Evolutionary conservation across 2,113 vertebrate species (phyloP), one percentile per base, ranked within the genome.

Genomic region (Syrmaticus mikado): DNA sequence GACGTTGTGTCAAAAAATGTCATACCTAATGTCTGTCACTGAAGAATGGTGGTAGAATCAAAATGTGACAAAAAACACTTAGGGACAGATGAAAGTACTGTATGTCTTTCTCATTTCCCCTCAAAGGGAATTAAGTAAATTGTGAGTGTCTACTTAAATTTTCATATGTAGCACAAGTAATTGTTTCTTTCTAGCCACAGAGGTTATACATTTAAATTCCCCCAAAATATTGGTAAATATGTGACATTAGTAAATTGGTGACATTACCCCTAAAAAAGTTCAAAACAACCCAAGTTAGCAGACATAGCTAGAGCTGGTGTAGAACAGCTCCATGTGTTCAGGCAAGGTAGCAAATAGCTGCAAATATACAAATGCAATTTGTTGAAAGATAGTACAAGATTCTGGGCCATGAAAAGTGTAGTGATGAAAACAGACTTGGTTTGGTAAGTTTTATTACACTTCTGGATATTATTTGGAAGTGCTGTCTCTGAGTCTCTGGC

Each of bases 41-140:
- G 67, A 85, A 95, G 89, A 93, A 52, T 77, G 74, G 84, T 93
- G 87, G 50, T 85, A 87, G 92, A 92, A 60, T 92, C 93, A 80
- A 95, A 94, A 92, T 82, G 79, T 97, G 93, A 96, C 95, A 95
- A 97, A 95, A 97, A 95, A 1, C 93, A 97, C 93, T 94, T 94
- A 74, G 55, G 74, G 96, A 94, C 67, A 91, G 82, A 91, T 67
- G 72, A 53, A 95, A 91, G 76, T 60, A 84, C 40, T 27, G 45
- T 87, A 67, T 32, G 57, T 94, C 81, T 79, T 93, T 72, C 82
- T 82, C 1, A 0, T 82, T 82, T 95, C 60, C 41, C 62, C 71
- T 87, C 66, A 65, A 61, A 92, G 75, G 32, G 71, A 90, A 57
- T 36, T 71, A 64, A 83, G 68, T 38, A 80, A 89, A 91, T 64